These are phyloP conservation scores for Disparrhopalites patrizii DNA, from an alignment of 2,888 invertebrate genomes.

Conservation along the genomic window DNA sequence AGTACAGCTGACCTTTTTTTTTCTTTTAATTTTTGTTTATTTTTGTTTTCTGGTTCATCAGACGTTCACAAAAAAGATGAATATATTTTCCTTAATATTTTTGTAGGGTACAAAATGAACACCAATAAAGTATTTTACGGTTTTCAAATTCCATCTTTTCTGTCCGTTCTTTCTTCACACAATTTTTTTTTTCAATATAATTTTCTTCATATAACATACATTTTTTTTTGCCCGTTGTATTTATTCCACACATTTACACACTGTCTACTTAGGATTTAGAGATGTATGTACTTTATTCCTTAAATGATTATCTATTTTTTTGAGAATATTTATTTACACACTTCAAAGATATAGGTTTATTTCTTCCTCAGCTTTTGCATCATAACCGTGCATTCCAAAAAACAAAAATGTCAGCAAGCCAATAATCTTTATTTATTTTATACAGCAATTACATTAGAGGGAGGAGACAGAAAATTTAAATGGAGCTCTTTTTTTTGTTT, in stretches of 20 bases:
- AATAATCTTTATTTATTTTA: too few relatives aligned
- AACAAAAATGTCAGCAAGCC: slow-evolving; percentile 5
- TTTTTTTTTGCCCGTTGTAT: too few relatives aligned
- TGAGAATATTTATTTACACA: too few relatives aligned
- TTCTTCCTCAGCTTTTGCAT: too few relatives aligned
- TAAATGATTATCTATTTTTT: too few relatives aligned
- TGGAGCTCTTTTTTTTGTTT: background rate
- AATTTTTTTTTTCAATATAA: background rate
- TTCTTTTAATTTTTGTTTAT: background rate
- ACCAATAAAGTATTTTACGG: slow-evolving; percentile 14
- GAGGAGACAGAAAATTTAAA: background rate
- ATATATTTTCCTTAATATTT: too few relatives aligned
- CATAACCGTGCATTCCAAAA: background rate
- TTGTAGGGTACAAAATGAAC: slow-evolving; percentile 21
- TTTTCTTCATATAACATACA: background rate
- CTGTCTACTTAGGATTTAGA: background rate
- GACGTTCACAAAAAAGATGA: background rate
- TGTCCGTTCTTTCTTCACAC: background rate
- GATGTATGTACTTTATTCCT: background rate
- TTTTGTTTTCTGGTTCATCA: slow-evolving; percentile 4
- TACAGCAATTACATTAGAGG: background rate
- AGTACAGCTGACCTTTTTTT: too few relatives aligned
- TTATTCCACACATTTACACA: too few relatives aligned
- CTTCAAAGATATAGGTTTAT: too few relatives aligned
- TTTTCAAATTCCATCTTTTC: background rate